Percentiles rank a stretch among this genome's conserved stretches.
Evolutionary conservation across 2,797 vertebrate species (phyloP).

Genomic region (Onychomys leucogaster): DNA sequence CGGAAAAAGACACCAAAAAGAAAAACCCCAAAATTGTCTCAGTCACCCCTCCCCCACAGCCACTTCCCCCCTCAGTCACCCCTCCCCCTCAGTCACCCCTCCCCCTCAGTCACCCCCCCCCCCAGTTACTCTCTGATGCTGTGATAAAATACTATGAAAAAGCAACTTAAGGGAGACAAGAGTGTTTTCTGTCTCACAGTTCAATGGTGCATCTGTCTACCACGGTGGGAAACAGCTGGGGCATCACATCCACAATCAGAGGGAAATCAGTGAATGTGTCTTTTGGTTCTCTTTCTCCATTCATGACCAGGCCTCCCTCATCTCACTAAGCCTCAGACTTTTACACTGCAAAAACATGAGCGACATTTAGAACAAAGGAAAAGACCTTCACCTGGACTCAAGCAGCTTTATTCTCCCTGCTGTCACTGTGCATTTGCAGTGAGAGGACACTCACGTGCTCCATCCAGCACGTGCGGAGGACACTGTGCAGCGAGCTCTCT

Average conservation of each 20-base stretch:
- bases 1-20: too few relatives aligned
- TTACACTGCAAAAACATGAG: constrained; percentile 57
- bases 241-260: neutral
- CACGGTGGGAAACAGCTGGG: neutral
- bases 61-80: too few relatives aligned
- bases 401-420: neutral
- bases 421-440: neutral
- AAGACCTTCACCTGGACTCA: constrained; percentile 17
- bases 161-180: neutral
- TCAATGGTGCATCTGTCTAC: neutral
- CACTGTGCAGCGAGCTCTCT: neutral
- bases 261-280: neutral
- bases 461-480: neutral
- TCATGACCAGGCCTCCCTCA: neutral
- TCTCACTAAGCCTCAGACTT: neutral
- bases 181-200: neutral
- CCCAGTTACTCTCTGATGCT: neutral
- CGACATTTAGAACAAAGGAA: constrained; percentile 15
- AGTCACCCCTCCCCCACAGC: too few relatives aligned
- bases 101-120: too few relatives aligned
- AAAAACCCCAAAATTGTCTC: too few relatives aligned
- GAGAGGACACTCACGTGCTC: neutral
- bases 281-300: neutral
- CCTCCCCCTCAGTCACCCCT: too few relatives aligned
- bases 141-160: neutral